phyloP scores from a whole-genome alignment of 2,113 vertebrate species.

The Prionailurus viverrinus region DNA sequence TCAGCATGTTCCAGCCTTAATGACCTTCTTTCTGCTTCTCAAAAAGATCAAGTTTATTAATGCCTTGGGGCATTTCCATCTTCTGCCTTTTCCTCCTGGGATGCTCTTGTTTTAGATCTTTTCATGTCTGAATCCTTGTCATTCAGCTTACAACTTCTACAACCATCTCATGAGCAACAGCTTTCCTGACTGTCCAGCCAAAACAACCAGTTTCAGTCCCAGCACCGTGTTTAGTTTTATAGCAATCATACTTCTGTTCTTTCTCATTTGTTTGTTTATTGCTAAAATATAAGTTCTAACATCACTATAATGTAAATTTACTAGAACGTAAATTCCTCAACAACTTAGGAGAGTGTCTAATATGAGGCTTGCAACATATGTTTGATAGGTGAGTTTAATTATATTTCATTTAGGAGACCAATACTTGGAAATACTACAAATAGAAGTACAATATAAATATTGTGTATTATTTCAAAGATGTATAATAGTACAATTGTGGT shows the following conservation, averaged over 20 bases:
- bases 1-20: neutral
- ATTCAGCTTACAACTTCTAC: neutral
- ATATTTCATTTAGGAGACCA: constrained; percentile 20
- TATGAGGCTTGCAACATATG: neutral
- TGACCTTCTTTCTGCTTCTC: neutral
- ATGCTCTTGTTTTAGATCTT: neutral
- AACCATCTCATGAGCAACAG: neutral
- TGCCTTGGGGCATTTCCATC: neutral
- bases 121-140: neutral
- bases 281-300: neutral
- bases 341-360: neutral
- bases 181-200: neutral
- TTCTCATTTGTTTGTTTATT: neutral
- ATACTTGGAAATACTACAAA: neutral
- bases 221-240: neutral
- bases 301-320: neutral
- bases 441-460: neutral
- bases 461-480: neutral
- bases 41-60: neutral
- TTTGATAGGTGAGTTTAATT: neutral
- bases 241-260: neutral
- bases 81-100: neutral
- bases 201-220: neutral
- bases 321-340: neutral
- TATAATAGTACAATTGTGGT: neutral